A percentile compares a stretch with the other conserved stretches of the same genome.
These are phyloP conservation scores for Cabera pusaria DNA, from an alignment of 2,888 invertebrate genomes.

Conservation along the genomic window DNA sequence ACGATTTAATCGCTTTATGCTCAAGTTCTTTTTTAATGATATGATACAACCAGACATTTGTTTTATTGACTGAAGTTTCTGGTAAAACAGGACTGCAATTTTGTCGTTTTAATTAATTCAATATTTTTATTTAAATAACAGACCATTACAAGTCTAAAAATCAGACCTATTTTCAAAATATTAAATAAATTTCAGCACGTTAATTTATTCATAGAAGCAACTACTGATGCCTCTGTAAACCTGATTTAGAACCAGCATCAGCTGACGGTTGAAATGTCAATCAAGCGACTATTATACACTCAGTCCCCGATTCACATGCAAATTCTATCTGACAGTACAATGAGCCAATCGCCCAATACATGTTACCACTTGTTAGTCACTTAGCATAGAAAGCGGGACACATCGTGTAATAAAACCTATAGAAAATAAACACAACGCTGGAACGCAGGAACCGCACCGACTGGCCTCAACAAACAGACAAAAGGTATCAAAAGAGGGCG, in stretches of 20 bases:
- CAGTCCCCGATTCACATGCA: slow-evolving; percentile 49
- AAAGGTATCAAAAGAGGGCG: slow-evolving; percentile 69
- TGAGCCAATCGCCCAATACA: slow-evolving; percentile 43
- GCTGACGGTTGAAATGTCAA: slow-evolving; percentile 46
- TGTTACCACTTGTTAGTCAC: slow-evolving; percentile 53
- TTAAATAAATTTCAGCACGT: neutral
- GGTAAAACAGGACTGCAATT: too few relatives aligned
- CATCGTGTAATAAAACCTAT: slow-evolving; percentile 56
- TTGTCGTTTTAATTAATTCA: too few relatives aligned
- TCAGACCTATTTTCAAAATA: too few relatives aligned
- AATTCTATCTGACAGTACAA: slow-evolving; percentile 49
- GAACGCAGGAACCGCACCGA: slow-evolving; percentile 50
- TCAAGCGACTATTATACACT: slow-evolving; percentile 40
- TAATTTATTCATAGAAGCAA: slow-evolving; percentile 7
- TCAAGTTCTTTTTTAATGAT: too few relatives aligned
- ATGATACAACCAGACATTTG: too few relatives aligned
- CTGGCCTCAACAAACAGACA: slow-evolving; percentile 55
- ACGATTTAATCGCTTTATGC: slow-evolving; percentile 9
- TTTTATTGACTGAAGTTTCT: too few relatives aligned
- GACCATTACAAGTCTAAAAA: too few relatives aligned
- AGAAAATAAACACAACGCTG: slow-evolving; percentile 59
- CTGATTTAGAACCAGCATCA: slow-evolving; percentile 16
- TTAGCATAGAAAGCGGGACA: slow-evolving; percentile 65
- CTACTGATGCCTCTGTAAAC: slow-evolving; percentile 13
- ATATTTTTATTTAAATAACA: too few relatives aligned